A percentile compares a stretch with the other conserved stretches of the same genome.
phyloP scores from a whole-genome alignment of 2,888 invertebrate genomes.

The Cephonodes hylas region DNA sequence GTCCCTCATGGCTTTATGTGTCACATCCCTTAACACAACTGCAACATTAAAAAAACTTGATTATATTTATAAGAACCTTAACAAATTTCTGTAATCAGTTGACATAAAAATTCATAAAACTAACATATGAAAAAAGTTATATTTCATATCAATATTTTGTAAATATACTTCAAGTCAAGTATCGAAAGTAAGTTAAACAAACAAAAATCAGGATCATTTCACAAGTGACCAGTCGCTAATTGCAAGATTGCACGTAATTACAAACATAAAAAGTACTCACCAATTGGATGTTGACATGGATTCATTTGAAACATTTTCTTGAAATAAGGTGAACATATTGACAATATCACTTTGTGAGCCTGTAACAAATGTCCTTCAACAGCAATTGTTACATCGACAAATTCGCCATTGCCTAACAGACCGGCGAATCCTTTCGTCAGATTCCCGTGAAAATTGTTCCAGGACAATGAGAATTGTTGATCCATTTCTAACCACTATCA shows the following conservation, averaged over 20 bases:
- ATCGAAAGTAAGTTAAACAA: neutral
- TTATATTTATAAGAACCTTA: too few relatives aligned
- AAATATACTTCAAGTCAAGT: too few relatives aligned
- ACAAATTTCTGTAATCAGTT: too few relatives aligned
- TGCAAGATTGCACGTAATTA: neutral
- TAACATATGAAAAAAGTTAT: too few relatives aligned
- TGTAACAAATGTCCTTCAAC: constrained; percentile 84
- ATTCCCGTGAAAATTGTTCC: constrained; percentile 88
- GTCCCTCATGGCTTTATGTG: constrained; percentile 86
- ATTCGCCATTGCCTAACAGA: constrained; percentile 80
- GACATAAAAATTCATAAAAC: too few relatives aligned
- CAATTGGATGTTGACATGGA: constrained; percentile 85
- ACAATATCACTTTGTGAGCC: constrained; percentile 86
- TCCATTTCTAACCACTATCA: constrained; percentile 75
- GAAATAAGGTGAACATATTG: constrained; percentile 87
- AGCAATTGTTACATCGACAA: constrained; percentile 83
- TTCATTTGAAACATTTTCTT: constrained; percentile 84
- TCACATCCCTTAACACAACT: constrained; percentile 87
- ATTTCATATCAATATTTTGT: neutral
- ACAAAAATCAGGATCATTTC: neutral
- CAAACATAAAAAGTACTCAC: constrained; percentile 42
- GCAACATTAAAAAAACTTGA: constrained; percentile 38
- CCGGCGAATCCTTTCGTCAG: constrained; percentile 84
- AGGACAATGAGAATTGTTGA: constrained; percentile 86
- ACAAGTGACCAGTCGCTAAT: neutral